Conservation (phyloP, 2,888 invertebrate genomes). For the Drosophila fungiperda region DNA sequence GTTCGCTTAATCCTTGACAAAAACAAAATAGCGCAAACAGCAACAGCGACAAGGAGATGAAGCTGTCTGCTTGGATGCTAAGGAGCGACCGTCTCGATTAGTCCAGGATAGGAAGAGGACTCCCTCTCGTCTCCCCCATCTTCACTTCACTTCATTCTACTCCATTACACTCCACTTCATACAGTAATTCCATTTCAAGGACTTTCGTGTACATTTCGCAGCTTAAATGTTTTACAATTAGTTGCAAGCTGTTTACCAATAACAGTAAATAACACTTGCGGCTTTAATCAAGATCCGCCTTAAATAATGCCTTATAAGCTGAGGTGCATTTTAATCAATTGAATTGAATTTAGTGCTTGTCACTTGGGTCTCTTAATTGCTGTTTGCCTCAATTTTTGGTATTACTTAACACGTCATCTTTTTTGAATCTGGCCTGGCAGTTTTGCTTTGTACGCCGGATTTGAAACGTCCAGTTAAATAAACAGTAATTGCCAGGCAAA, state of each 20-base stretch:
- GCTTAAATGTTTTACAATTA: conserved; percentile 55
- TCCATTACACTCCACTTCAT: background rate
- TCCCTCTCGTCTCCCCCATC: background rate
- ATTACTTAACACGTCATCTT: conserved; percentile 13
- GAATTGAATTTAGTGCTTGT: background rate
- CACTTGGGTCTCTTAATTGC: conserved; percentile 1
- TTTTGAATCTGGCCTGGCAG: conserved; percentile 22
- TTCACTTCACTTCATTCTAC: background rate
- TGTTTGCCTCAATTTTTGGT: background rate
- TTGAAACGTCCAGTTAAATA: conserved; percentile 40
- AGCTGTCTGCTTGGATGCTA: conserved; percentile 19
- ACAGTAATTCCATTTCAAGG: conserved; percentile 34
- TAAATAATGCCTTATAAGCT: conserved; percentile 3
- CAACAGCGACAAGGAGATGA: conserved; percentile 6
- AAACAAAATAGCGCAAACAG: conserved; percentile 29
- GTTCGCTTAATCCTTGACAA: conserved; percentile 57
- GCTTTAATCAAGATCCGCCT: conserved; percentile 19
- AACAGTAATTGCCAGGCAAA: conserved; percentile 10
- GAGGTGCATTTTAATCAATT: conserved; percentile 14
- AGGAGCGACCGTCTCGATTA: conserved; percentile 43
- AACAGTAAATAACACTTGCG: conserved; percentile 24
- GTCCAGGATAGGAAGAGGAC: conserved; percentile 19
- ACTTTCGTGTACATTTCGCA: conserved; percentile 45
- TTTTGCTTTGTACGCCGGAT: conserved; percentile 19
- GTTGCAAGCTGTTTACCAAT: conserved; percentile 34